Conservation (phyloP, 2,113 vertebrate genomes). For the rat (Rattus norvegicus) region GRCr8 NC_086026.1:22219501-22220000, state of each 20-base stretch:
- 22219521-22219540: background rate
- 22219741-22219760: conserved; percentile 55
- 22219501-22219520: background rate
- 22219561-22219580: conserved; percentile 31
- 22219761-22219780: conserved; percentile 53
- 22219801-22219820: background rate
- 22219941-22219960: background rate
- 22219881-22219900: background rate
- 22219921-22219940: background rate
- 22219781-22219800: conserved; percentile 50
- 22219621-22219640: conserved; percentile 46
- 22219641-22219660: conserved; percentile 61
- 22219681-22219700: background rate
- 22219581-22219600: conserved; percentile 55
- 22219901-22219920: background rate
- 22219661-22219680: conserved; percentile 54
- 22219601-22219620: conserved; percentile 59
- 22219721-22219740: background rate
- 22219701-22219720: too few species aligned
- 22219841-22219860: background rate
- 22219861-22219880: background rate
- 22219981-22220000: background rate
- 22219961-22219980: background rate
- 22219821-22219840: background rate
- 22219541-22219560: conserved; percentile 10